Base-by-base conservation (phyloP, 2,888 invertebrate genomes). In the Tenthredo distinguenda region DNA sequence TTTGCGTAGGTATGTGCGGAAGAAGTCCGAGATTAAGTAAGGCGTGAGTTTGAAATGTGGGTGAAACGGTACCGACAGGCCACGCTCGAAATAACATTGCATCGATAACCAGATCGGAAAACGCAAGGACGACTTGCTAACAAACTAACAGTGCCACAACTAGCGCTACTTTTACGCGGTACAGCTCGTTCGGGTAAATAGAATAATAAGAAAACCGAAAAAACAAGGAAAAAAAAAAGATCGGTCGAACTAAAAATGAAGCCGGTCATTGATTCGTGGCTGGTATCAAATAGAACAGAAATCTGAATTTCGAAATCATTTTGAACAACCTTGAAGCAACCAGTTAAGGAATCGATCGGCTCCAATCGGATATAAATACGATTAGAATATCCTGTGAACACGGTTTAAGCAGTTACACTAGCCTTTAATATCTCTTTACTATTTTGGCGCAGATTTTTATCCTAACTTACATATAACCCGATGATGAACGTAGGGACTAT, bases 1-100 rank as follows among this genome's bases (percentile, higher is more conserved):
- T 34, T 34, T 31, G 5, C 68, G 68, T 68, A 87, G 93, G 3
- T 93, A 93, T 87, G 93, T 93, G 86, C 91, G 91, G 65, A 91
- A 93, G 58, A 87, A 90, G 15, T 90, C 91, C 5, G 92, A 93
- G 85, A 91, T 93, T 62, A 90, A 88, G 93, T 86, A 90, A 83
- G 83, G 88, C 86, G 87, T 91, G 86, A 90, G 90, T 71, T 92
- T 91, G 85, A 87, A 90, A 6, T 83, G 81, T 85, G 40, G 34
- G 84, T 81, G 90, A 90, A 91, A 90, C 90, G 91, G 90, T 90
- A 91, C 89, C 47, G 31, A 37, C 65, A 83, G 65, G 34, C 68
- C 7, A 85, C 86, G 89, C 85, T 87, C 84, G 87, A 87, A 87
- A 87, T 88, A 87, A 88, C 90, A 88, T 91, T 91, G 90, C 86